Percentiles rank a stretch among this genome's conserved stretches.
Evolutionary conservation across 2,113 vertebrate genomes (phyloP).

Genomic region (Callaeas wilsoni): DNA sequence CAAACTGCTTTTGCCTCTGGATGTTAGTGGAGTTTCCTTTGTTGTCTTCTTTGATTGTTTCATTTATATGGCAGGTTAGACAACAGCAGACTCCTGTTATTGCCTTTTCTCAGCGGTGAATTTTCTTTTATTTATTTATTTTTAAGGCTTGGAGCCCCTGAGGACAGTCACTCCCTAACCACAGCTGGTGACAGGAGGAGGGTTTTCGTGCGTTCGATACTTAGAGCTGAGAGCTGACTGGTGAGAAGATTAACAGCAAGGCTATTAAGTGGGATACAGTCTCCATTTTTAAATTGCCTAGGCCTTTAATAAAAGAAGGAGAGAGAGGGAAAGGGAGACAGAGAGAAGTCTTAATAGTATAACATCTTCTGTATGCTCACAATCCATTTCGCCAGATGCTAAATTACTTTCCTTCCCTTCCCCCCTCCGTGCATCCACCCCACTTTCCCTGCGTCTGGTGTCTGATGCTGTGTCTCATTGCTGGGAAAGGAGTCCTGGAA

Average conservation of each 20-base stretch:
- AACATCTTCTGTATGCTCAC: slow-evolving; percentile 24
- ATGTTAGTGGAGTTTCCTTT: slow-evolving; percentile 75
- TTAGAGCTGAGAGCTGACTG: slow-evolving; percentile 68
- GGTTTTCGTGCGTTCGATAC: slow-evolving; percentile 37
- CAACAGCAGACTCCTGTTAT: slow-evolving; percentile 80
- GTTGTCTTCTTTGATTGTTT: slow-evolving; percentile 81
- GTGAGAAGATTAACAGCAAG: slow-evolving; percentile 71
- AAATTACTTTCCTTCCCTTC: slow-evolving; percentile 21
- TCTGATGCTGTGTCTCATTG: background rate
- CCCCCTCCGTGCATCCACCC: background rate
- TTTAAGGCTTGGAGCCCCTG: slow-evolving; percentile 60
- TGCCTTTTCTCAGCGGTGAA: slow-evolving; percentile 74
- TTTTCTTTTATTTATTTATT: slow-evolving; percentile 54
- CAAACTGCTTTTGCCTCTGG: slow-evolving; percentile 74
- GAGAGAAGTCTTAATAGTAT: background rate
- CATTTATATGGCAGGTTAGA: slow-evolving; percentile 81
- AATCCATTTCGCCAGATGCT: slow-evolving; percentile 35
- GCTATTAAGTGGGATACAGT: slow-evolving; percentile 65
- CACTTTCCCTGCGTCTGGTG: background rate
- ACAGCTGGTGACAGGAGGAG: slow-evolving; percentile 72
- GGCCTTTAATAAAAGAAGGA: slow-evolving; percentile 64
- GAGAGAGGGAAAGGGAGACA: background rate
- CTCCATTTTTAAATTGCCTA: slow-evolving; percentile 69
- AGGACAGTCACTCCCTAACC: slow-evolving; percentile 74
- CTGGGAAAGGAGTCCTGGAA: slow-evolving; percentile 14